These are phyloP conservation scores for Sebastes steindachneri DNA, from an alignment of 2,797 vertebrate species.

Conservation along the genomic window DNA sequence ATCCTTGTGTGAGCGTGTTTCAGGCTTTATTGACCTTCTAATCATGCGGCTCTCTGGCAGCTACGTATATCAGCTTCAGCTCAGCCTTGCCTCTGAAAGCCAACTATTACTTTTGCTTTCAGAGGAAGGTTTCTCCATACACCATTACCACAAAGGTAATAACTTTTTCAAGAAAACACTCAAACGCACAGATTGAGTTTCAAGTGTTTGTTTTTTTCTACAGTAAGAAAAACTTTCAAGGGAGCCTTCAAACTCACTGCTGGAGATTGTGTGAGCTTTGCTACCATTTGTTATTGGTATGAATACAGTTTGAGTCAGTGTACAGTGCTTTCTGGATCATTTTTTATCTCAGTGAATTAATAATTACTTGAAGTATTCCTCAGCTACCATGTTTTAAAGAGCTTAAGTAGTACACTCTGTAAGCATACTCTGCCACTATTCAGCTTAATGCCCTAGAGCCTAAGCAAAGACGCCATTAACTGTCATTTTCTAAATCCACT, in stretches of 20 bases:
- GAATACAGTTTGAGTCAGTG: neutral
- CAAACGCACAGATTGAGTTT: conserved; percentile 32
- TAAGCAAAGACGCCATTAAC: conserved; percentile 39
- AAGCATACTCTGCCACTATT: neutral
- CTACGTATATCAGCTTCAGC: conserved; percentile 32
- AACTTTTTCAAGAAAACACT: conserved; percentile 53
- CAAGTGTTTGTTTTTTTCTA: conserved; percentile 15
- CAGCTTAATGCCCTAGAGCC: conserved; percentile 25
- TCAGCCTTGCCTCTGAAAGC: conserved; percentile 34
- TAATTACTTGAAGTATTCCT: conserved; percentile 15
- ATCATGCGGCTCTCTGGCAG: conserved; percentile 53
- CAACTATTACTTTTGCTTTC: conserved; percentile 46
- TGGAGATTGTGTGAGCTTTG: neutral
- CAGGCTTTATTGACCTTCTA: conserved; percentile 63
- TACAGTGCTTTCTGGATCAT: neutral
- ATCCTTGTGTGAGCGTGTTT: conserved; percentile 60
- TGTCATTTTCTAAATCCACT: conserved; percentile 41
- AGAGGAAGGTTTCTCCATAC: conserved; percentile 29
- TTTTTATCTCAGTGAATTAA: conserved; percentile 16
- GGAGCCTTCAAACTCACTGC: conserved; percentile 9
- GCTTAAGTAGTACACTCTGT: conserved; percentile 3
- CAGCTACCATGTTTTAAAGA: neutral
- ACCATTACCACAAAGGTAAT: conserved; percentile 49
- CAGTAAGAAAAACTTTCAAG: conserved; percentile 9
- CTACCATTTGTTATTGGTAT: neutral